Conservation (phyloP, 2,113 vertebrate genomes). For the Platysternon megacephalum region DNA sequence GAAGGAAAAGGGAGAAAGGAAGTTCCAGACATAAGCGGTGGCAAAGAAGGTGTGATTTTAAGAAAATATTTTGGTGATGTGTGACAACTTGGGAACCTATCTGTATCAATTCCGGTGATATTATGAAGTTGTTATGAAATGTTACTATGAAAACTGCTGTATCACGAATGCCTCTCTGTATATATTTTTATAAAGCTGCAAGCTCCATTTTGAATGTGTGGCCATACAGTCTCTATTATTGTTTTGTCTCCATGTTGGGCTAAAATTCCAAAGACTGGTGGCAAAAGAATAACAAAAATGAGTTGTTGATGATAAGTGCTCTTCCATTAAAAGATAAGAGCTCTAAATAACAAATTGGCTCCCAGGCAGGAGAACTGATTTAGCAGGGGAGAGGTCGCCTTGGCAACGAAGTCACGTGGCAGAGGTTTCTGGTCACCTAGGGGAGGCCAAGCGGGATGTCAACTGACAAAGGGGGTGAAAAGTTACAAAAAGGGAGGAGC, state of each 20-base stretch:
- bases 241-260: background rate
- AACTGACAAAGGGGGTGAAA: background rate
- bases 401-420: background rate
- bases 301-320: background rate
- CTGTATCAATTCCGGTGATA: background rate
- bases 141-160: background rate
- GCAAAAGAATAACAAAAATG: background rate
- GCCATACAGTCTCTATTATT: background rate
- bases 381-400: background rate
- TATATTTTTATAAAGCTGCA: background rate
- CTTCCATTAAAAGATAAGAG: background rate
- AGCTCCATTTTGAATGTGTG: background rate
- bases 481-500: background rate
- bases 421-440: background rate
- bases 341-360: background rate
- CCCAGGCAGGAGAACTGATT: background rate
- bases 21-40: background rate
- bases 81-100: background rate
- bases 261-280: background rate
- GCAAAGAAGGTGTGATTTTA: background rate
- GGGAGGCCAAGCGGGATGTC: background rate
- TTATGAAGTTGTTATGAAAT: background rate
- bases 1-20: background rate
- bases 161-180: background rate
- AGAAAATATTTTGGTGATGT: slow-evolving; percentile 37